phyloP scores from a whole-genome alignment of 2,888 invertebrate genomes.

The Flexamia atlantica region DNA sequence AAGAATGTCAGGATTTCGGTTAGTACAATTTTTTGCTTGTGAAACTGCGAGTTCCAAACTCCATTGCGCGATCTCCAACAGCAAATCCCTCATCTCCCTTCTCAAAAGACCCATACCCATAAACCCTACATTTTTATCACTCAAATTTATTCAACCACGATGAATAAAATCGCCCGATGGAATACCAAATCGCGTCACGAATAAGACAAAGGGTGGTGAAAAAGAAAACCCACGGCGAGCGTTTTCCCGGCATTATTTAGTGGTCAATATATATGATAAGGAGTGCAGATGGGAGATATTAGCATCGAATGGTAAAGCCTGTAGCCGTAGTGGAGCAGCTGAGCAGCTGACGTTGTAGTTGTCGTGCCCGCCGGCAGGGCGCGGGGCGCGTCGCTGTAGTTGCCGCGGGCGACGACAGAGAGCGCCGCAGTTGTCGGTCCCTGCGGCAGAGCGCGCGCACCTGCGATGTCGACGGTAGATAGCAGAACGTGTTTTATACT shows the following conservation, averaged over 20 bases:
- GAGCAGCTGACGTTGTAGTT: slow-evolving; percentile 33
- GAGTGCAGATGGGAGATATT: slow-evolving; percentile 32
- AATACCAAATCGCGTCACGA: slow-evolving; percentile 26
- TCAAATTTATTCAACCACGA: slow-evolving; percentile 31
- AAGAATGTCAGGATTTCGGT: too few relatives aligned
- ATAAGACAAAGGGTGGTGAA: slow-evolving; percentile 40
- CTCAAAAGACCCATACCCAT: not conserved
- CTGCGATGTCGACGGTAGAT: too few relatives aligned
- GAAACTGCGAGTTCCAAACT: too few relatives aligned
- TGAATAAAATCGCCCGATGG: slow-evolving; percentile 35
- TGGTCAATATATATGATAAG: slow-evolving; percentile 43
- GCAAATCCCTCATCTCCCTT: not conserved
- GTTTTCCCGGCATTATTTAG: slow-evolving; percentile 27
- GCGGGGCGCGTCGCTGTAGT: not conserved
- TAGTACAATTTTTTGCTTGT: too few relatives aligned
- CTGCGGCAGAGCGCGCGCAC: not conserved
- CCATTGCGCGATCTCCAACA: not conserved
- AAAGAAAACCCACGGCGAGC: slow-evolving; percentile 38
- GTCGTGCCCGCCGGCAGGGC: not conserved
- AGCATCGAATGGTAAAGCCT: slow-evolving; percentile 21
- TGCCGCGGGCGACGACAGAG: not conserved
- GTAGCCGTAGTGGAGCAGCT: not conserved
- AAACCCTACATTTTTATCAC: not conserved
- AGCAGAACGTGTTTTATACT: too few relatives aligned
- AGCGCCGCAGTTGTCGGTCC: not conserved